Evolutionary conservation across 2,113 vertebrate genomes (phyloP), one percentile per base, ranked within the genome.

Genomic region (Hymenochirus boettgeri): DNA sequence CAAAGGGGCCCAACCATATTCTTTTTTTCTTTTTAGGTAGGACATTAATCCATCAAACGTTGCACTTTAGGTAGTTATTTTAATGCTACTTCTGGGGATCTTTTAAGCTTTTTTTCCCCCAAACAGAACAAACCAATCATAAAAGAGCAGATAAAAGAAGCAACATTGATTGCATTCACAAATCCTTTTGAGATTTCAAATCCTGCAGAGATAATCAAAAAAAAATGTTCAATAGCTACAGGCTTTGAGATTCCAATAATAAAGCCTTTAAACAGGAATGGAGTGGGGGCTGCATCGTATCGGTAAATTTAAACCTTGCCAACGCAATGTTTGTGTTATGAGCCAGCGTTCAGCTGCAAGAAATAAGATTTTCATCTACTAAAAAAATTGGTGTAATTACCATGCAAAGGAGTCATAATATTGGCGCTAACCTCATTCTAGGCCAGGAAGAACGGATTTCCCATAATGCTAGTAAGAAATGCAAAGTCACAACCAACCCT

Each of bases 191-290:
- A 51, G 29, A 62, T 51, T 51, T 52, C 22, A 52, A 52, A 52
- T 52, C 60, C 60, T 37, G 48, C 60, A 18, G 60, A 62, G 47
- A 62, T 52, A 62, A 62, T 52, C 48, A 52, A 47, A 62, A 61
- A 27, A n/a, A n/a, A 35, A 52, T 17, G 51, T 62, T 62, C 27
- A 62, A 50, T 62, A 52, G 60, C 60, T 52, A 15, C 21, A 26
- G 47, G 60, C 60, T 62, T 27, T 25, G 19, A 62, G 35, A 62
- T 37, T 62, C 26, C 22, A 51, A 61, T 61, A 62, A 62, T 52
- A 37, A 47, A 52, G 60, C 60, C 23, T 52, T 62, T 52, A 52
- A 21, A 52, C 37, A 7, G 29, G 31, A 62, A 35, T 52, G 23
- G 60, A 62, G 29, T 13, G 33, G 23, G 37, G 29, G 47, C 60